These are phyloP conservation scores for Nomada hirtipes DNA, from an alignment of 2,888 invertebrate genomes.

Conservation along the genomic window DNA sequence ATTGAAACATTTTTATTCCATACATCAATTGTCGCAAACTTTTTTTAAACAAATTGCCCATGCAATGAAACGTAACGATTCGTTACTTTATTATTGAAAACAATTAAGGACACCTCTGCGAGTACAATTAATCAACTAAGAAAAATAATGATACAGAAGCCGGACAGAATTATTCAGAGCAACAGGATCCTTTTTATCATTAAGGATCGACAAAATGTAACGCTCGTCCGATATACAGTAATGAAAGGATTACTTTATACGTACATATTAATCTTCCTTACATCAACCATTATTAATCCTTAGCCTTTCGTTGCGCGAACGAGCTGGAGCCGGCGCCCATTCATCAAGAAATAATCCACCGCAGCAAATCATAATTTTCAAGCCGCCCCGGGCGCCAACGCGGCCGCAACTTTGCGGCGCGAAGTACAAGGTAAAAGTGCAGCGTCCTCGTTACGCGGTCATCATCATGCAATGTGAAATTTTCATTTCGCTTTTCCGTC, in stretches of 20 bases:
- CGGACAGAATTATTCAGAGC: no score
- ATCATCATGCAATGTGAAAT: background rate
- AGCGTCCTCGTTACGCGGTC: background rate
- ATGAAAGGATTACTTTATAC: no score
- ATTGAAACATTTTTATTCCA: background rate
- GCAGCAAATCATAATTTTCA: background rate
- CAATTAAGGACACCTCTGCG: no score
- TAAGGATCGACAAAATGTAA: no score
- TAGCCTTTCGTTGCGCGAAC: background rate
- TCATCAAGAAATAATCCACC: background rate
- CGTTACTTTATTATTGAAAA: background rate
- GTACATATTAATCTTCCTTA: no score
- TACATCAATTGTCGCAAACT: background rate
- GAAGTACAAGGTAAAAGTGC: background rate
- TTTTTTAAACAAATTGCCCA: background rate
- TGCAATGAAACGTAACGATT: background rate
- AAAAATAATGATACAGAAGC: no score
- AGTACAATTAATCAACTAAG: no score
- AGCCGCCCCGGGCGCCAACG: background rate
- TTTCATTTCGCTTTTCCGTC: background rate
- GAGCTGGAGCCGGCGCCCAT: background rate
- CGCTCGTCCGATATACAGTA: no score
- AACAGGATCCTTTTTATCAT: no score
- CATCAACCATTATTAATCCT: background rate
- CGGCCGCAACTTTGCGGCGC: background rate